Conservation (phyloP, 1,140 invertebrate genomes). For the Orussus abietinus region DNA sequence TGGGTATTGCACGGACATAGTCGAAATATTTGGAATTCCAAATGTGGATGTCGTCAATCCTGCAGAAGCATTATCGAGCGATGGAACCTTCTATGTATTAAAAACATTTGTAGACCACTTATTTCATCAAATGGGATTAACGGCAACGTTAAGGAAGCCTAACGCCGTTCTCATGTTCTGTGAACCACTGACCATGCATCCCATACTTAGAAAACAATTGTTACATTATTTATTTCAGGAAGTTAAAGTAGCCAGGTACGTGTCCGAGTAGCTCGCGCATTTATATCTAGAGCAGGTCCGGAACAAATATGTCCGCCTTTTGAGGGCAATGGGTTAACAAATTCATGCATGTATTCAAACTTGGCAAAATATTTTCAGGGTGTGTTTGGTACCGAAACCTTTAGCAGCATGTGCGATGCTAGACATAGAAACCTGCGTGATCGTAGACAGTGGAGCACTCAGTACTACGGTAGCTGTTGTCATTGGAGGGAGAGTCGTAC, state of each 20-base stretch:
- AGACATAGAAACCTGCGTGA: slow-evolving; percentile 52
- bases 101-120: slow-evolving; percentile 51
- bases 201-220: slow-evolving; percentile 45
- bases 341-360: background rate
- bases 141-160: slow-evolving; percentile 45
- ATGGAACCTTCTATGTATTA: slow-evolving; percentile 45
- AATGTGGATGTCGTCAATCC: slow-evolving; percentile 53
- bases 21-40: slow-evolving; percentile 47
- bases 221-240: slow-evolving; percentile 53
- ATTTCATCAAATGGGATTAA: slow-evolving; percentile 50
- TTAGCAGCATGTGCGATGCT: slow-evolving; percentile 50
- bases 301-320: no score
- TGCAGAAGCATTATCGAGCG: slow-evolving; percentile 46
- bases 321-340: background rate
- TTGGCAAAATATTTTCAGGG: slow-evolving; percentile 38
- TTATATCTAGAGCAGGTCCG: no score
- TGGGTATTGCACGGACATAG: slow-evolving; percentile 49
- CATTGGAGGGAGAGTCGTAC: slow-evolving; percentile 49
- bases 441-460: slow-evolving; percentile 52
- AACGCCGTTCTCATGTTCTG: slow-evolving; percentile 52
- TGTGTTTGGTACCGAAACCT: slow-evolving; percentile 52
- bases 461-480: slow-evolving; percentile 55
- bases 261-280: no score
- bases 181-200: slow-evolving; percentile 50
- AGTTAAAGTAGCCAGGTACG: slow-evolving; percentile 51